Conservation (phyloP, 2,113 vertebrate species). For the Formicarius rufipectus region DNA sequence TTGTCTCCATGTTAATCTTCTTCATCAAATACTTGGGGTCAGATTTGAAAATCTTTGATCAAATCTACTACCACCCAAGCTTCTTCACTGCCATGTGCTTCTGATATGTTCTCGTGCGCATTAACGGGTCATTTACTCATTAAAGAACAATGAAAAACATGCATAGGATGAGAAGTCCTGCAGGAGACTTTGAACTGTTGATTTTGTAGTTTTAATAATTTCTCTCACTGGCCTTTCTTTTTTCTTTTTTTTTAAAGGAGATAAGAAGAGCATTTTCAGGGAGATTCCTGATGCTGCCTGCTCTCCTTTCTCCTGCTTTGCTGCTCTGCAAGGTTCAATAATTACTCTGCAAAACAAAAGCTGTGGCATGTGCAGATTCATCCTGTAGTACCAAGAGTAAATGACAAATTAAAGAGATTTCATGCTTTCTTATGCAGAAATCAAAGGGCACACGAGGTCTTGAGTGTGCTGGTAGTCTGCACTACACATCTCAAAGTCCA, state of each 20-base stretch:
- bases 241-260: slow-evolving; percentile 21
- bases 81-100: slow-evolving; percentile 76
- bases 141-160: slow-evolving; percentile 75
- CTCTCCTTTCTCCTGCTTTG: neutral
- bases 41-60: slow-evolving; percentile 81
- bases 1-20: slow-evolving; percentile 81
- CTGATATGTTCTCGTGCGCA: slow-evolving; percentile 71
- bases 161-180: slow-evolving; percentile 57
- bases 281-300: neutral
- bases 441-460: neutral
- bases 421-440: neutral
- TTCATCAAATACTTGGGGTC: slow-evolving; percentile 80
- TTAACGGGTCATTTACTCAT: slow-evolving; percentile 76
- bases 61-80: slow-evolving; percentile 67
- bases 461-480: accelerated
- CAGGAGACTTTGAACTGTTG: slow-evolving; percentile 70
- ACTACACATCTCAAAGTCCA: neutral
- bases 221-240: slow-evolving; percentile 42
- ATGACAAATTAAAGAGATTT: neutral
- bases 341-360: neutral
- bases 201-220: no score
- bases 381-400: neutral
- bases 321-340: neutral
- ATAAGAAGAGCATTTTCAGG: neutral
- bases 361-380: neutral